Percentiles rank a stretch among this genome's conserved stretches.
These are phyloP conservation scores for Protosalanx chinensis DNA, from an alignment of 2,797 vertebrate genomes.

Conservation along the genomic window DNA sequence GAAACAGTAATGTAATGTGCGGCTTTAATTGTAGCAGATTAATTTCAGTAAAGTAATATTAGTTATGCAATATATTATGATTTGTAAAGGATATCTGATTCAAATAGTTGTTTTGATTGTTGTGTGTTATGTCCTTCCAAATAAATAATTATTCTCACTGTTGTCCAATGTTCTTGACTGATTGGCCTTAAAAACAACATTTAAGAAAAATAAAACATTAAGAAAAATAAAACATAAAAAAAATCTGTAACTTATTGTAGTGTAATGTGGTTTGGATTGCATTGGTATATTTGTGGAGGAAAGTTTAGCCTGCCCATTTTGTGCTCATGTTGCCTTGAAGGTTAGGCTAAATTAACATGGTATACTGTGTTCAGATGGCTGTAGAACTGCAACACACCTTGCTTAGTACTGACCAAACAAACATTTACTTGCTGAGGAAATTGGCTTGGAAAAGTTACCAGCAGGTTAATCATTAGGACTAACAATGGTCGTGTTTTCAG, in stretches of 20 bases:
- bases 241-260: neutral
- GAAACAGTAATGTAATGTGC: constrained; percentile 89
- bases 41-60: constrained; percentile 87
- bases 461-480: neutral
- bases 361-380: neutral
- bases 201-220: neutral
- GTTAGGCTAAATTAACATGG: constrained; percentile 62
- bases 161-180: constrained; percentile 7
- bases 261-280: neutral
- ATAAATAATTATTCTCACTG: constrained; percentile 65
- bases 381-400: constrained; percentile 26
- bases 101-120: constrained; percentile 82
- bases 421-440: constrained; percentile 47
- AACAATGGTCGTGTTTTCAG: neutral
- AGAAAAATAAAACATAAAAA: neutral
- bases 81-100: constrained; percentile 86
- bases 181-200: neutral
- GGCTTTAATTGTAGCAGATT: constrained; percentile 92
- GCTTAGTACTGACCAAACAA: constrained; percentile 11
- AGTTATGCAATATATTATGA: constrained; percentile 86
- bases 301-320: neutral
- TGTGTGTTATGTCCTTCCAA: constrained; percentile 74
- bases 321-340: constrained; percentile 16
- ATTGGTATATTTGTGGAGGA: neutral
- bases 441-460: neutral